Percentiles rank a stretch among this genome's conserved stretches.
These are phyloP conservation scores for Ceyx melanurus DNA, from an alignment of 2,113 vertebrate genomes.

Conservation along the genomic window DNA sequence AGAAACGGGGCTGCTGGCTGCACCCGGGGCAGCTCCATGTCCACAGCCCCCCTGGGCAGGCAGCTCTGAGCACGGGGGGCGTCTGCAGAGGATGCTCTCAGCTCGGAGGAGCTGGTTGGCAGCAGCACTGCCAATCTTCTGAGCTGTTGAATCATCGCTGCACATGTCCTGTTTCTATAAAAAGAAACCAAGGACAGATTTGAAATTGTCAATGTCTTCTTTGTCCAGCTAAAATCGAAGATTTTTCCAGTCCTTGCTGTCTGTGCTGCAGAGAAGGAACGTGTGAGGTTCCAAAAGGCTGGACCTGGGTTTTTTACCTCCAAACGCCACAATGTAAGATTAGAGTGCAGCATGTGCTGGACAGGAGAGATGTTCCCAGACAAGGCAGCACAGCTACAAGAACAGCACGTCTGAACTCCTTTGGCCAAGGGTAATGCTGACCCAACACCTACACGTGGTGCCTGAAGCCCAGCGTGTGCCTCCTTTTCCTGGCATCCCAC, in stretches of 20 bases:
- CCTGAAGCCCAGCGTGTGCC: accelerated
- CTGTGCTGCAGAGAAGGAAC: background rate
- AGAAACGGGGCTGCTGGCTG: background rate
- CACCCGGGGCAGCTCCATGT: background rate
- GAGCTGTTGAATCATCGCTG: conserved; percentile 11
- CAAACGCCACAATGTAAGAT: background rate
- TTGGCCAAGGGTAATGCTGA: background rate
- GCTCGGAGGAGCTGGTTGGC: background rate
- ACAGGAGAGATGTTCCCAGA: accelerated
- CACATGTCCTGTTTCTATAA: conserved; percentile 59
- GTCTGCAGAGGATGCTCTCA: background rate
- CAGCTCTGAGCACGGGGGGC: accelerated
- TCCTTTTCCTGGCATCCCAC: background rate
- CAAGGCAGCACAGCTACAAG: background rate
- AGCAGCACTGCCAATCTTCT: background rate
- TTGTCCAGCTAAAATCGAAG: background rate
- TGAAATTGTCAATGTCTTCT: conserved; percentile 9
- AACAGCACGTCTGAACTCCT: background rate
- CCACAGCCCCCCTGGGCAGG: accelerated
- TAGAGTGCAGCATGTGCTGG: background rate
- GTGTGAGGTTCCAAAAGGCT: background rate
- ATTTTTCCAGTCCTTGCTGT: background rate
- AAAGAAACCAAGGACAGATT: conserved; percentile 54
- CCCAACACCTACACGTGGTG: accelerated
- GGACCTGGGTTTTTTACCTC: background rate